Conservation (phyloP, 2,888 invertebrate species). For the Frankliniella fusca region DNA sequence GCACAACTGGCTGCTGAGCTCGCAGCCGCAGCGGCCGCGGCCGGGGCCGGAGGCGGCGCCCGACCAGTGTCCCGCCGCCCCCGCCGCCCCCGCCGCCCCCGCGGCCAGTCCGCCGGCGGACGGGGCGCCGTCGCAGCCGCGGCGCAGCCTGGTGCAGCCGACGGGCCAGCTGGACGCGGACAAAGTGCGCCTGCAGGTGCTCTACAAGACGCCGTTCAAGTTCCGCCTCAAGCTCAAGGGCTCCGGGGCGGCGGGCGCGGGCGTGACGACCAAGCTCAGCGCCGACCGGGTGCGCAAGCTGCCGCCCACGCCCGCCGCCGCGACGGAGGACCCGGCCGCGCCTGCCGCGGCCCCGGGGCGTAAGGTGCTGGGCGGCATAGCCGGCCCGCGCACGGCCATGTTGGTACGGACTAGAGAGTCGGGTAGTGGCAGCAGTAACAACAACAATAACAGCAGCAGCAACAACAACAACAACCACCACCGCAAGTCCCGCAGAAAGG, state of each 20-base stretch:
- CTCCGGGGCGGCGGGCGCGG: background rate
- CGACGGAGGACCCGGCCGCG: constrained; percentile 50
- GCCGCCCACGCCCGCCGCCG: background rate
- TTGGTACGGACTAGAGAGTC: constrained; percentile 48
- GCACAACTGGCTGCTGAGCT: constrained; percentile 78
- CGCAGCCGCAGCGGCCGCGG: constrained; percentile 46
- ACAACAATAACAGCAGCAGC: constrained; percentile 45
- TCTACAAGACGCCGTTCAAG: constrained; percentile 82
- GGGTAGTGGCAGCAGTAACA: constrained; percentile 39
- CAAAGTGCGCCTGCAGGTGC: constrained; percentile 72
- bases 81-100: constrained; percentile 15
- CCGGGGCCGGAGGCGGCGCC: constrained; percentile 51
- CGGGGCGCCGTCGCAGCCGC: constrained; percentile 51
- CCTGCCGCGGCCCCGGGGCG: constrained; percentile 40
- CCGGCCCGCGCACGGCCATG: constrained; percentile 49
- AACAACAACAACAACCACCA: constrained; percentile 45
- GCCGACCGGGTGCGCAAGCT: constrained; percentile 4
- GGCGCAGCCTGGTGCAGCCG: constrained; percentile 29
- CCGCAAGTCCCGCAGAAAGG: constrained; percentile 40
- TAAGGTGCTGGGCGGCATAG: constrained; percentile 37
- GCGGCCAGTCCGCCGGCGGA: background rate
- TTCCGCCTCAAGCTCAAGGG: constrained; percentile 68
- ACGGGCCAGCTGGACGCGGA: constrained; percentile 33
- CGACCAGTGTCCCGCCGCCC: constrained; percentile 54
- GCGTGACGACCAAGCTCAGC: constrained; percentile 5